Base-by-base conservation (phyloP, 1,140 invertebrate species). In the Lepidostoma basale region DNA sequence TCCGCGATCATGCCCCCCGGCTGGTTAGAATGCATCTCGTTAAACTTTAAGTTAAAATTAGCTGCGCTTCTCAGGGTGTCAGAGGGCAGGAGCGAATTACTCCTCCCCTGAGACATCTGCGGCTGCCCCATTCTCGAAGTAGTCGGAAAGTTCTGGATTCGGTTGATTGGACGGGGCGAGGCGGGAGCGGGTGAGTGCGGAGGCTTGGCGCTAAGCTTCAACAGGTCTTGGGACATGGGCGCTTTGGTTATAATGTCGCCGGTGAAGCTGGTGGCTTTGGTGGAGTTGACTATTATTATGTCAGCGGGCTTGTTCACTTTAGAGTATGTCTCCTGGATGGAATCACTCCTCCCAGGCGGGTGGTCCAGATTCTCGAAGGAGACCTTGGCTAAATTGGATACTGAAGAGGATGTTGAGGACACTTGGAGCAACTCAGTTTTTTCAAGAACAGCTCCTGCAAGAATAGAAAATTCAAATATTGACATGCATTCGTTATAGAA, bases 141-240 rank as follows among this genome's bases (percentile, higher is more conserved):
- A 10, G 25, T 3, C 28, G 28, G 10, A n/a, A 59, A 23, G 22
- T 20, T 59, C 36, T 60, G 70, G 8, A 58, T 64, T 16, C 69
- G 49, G 75, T 74, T 77, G 25, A 75, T 76, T 33, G 77, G 76
- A 36, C 80, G 76, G 40, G 81, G 78, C 68, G 80, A 85, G 73
- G 76, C 76, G 75, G 78, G 85, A 26, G 80, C 85, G 67, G 79
- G 81, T 0, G 85, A 87, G 63, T 86, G 82, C 6, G 83, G 80
- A 62, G 79, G 84, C 74, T 83, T 82, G 58, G 75, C 66, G 69
- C 74, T 70, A 14, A 83, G 64, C 45, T 75, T 75, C 42, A 69
- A 52, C 12, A 72, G 26, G 39, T 73, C 69, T 9, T 72, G 62
- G 3, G 73, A 47, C 45, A 56, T 54, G 10, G 36, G 54, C 26